phyloP scores from a whole-genome alignment of 2,113 vertebrate species.

The Morone saxatilis region DNA sequence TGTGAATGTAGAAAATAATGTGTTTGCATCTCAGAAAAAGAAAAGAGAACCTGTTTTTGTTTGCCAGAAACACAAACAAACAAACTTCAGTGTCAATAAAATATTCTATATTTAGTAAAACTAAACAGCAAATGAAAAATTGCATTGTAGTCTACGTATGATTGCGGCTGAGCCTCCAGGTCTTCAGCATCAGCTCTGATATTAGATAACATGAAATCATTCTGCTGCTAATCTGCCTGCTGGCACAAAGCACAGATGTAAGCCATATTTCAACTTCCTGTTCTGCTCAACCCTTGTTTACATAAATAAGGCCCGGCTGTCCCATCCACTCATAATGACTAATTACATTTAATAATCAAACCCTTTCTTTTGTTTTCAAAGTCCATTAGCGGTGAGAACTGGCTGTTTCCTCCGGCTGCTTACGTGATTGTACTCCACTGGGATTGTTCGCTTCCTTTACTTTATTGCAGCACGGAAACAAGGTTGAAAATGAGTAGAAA shows the following conservation, averaged over 20 bases:
- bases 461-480: neutral
- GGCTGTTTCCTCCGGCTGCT: neutral
- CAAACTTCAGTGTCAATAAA: neutral
- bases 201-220: constrained; percentile 27
- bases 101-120: neutral
- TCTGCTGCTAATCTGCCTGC: constrained; percentile 4
- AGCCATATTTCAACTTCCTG: constrained; percentile 26
- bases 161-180: neutral
- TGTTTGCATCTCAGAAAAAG: neutral
- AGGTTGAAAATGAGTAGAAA: too few relatives aligned
- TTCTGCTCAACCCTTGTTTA: constrained; percentile 29
- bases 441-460: neutral
- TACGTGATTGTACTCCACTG: neutral
- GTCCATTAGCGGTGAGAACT: constrained; percentile 13
- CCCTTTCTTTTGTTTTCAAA: constrained; percentile 13
- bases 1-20: neutral
- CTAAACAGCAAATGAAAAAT: neutral
- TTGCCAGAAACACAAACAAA: neutral
- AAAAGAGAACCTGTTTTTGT: neutral
- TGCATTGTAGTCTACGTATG: too few relatives aligned
- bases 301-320: constrained; percentile 19
- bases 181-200: neutral
- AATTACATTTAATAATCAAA: constrained; percentile 43
- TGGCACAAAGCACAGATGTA: constrained; percentile 26
- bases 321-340: constrained; percentile 7